A percentile compares a stretch with the other conserved stretches of the same genome.
phyloP scores from a whole-genome alignment of 2,113 vertebrate species.

The Esox niger region DNA sequence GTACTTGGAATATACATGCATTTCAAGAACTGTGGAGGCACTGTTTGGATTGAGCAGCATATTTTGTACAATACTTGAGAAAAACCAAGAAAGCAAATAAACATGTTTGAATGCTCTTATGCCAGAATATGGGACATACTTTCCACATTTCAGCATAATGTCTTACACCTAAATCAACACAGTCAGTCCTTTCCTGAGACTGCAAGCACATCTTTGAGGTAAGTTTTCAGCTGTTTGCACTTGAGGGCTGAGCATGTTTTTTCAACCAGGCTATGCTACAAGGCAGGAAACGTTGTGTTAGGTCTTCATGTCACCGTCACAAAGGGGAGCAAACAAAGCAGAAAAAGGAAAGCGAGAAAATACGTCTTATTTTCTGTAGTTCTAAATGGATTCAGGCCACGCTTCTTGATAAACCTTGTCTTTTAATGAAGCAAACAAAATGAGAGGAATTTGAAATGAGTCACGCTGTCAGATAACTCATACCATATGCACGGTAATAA shows the following conservation, averaged over 20 bases:
- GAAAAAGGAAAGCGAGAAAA: neutral
- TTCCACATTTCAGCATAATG: conserved; percentile 8
- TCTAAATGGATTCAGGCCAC: neutral
- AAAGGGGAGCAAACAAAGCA: neutral
- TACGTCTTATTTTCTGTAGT: neutral
- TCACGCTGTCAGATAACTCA: too few species aligned
- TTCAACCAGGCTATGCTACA: conserved; percentile 5
- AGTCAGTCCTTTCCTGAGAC: conserved; percentile 12
- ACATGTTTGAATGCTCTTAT: conserved; percentile 9
- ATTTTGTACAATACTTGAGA: neutral
- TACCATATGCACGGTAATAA: too few species aligned
- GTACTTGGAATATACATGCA: neutral
- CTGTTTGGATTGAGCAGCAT: neutral
- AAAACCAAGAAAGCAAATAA: neutral
- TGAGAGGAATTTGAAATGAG: neutral
- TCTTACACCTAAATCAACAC: conserved; percentile 22
- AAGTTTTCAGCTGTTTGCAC: conserved; percentile 25
- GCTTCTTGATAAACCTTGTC: neutral
- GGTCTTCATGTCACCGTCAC: conserved; percentile 10
- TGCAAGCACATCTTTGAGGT: conserved; percentile 12
- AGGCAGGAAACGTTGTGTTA: conserved; percentile 21
- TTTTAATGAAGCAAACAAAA: neutral
- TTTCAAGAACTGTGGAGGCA: neutral
- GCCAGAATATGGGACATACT: neutral
- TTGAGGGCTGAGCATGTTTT: conserved; percentile 24